A percentile compares a stretch with the other conserved stretches of the same genome.
Evolutionary conservation across 1,140 invertebrate species (phyloP).

Genomic region (Ridgeia piscesae): DNA sequence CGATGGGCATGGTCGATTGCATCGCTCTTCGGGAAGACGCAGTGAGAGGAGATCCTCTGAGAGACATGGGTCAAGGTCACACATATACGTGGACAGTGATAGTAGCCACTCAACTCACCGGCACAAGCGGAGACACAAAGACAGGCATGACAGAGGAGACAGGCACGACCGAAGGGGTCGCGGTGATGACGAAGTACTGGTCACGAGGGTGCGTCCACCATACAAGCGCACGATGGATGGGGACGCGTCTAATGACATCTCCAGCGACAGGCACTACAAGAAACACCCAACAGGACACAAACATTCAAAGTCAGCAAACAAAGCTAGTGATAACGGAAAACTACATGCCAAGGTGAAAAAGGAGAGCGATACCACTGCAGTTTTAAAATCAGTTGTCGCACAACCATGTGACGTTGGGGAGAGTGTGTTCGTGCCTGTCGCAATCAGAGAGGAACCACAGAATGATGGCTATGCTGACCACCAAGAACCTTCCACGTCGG

Average conservation of each 20-base stretch:
- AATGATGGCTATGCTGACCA: neutral
- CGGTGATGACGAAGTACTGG: too few relatives aligned
- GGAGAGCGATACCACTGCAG: neutral
- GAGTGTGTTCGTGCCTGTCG: neutral
- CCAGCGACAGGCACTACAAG: neutral
- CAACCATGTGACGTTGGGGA: neutral
- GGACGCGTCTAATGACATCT: conserved; percentile 3
- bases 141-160: neutral
- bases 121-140: conserved; percentile 7
- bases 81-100: neutral
- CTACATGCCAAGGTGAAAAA: neutral
- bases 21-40: neutral
- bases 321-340: neutral
- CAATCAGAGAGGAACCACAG: neutral
- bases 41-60: neutral
- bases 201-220: too few relatives aligned
- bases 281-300: neutral
- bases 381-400: neutral
- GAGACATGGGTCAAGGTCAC: neutral
- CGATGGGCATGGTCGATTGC: neutral
- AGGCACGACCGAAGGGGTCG: neutral
- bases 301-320: neutral
- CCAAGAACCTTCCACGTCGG: neutral
- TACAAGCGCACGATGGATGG: neutral
- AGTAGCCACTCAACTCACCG: neutral